A percentile compares a stretch with the other conserved stretches of the same genome.
Conservation (phyloP, 2,797 vertebrate species). For the Chiloscyllium punctatum region DNA sequence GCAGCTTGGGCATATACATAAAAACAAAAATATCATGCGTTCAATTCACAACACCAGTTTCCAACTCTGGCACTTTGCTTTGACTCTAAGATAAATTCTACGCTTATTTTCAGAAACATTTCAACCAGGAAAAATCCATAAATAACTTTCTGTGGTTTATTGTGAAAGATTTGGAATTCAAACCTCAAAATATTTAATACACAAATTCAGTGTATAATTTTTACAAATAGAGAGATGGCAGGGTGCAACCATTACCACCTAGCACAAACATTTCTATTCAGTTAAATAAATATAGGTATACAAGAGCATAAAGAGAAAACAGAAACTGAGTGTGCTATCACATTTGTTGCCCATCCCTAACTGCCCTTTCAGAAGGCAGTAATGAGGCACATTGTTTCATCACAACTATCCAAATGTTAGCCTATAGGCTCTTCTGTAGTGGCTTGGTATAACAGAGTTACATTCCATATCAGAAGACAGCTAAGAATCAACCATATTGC, state of each 20-base stretch:
- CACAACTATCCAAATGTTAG: no score
- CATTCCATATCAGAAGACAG: no score
- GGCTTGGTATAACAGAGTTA: no score
- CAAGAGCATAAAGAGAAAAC: not conserved
- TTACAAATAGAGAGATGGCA: not conserved
- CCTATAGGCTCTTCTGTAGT: no score
- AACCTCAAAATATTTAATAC: not conserved
- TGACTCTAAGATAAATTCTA: not conserved
- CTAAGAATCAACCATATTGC: no score
- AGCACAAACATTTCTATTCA: not conserved
- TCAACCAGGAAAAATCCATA: not conserved
- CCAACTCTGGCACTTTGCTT: not conserved
- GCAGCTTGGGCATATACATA: not conserved
- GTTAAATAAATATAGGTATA: not conserved
- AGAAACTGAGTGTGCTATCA: not conserved
- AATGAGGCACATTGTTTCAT: no score
- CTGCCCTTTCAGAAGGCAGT: no score
- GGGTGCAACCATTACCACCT: not conserved
- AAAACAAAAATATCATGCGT: not conserved
- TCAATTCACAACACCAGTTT: not conserved
- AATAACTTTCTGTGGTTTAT: not conserved
- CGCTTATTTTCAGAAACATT: slow-evolving; percentile 5
- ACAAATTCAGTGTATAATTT: not conserved
- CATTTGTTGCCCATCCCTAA: no score
- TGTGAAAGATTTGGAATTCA: slow-evolving; percentile 12